A percentile compares a stretch with the other conserved stretches of the same genome.
Evolutionary conservation across 2,113 vertebrate genomes (phyloP).

Genomic region (Aspiorhynchus laticeps): DNA sequence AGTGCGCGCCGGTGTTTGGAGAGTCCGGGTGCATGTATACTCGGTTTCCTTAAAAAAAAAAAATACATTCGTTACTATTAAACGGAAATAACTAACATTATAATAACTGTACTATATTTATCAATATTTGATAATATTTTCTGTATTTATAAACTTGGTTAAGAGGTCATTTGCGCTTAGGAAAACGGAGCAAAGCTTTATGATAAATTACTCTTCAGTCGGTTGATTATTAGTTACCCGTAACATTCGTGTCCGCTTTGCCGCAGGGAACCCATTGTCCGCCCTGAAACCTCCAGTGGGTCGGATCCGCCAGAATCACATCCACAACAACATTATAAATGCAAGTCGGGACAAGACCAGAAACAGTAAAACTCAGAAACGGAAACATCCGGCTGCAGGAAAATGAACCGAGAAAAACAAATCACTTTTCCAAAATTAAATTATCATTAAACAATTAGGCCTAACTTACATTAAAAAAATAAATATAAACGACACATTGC

Average conservation of each 20-base stretch:
- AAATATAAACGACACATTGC: not conserved
- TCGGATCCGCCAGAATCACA: conserved; percentile 87
- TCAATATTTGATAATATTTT: no score
- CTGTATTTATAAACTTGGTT: not conserved
- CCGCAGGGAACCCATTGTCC: conserved; percentile 90
- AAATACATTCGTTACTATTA: not conserved
- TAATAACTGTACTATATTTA: not conserved
- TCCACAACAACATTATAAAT: conserved; percentile 90
- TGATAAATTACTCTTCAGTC: not conserved
- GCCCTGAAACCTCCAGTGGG: conserved; percentile 90
- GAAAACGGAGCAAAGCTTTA: no score
- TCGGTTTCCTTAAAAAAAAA: conserved; percentile 75
- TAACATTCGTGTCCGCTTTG: conserved; percentile 86
- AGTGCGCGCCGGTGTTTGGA: conserved; percentile 87
- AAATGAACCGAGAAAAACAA: conserved; percentile 34
- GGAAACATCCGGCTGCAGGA: conserved; percentile 84
- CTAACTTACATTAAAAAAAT: not conserved
- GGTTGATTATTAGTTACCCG: not conserved
- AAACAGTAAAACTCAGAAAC: conserved; percentile 88
- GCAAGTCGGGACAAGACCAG: conserved; percentile 84
- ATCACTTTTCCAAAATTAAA: not conserved
- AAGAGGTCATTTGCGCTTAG: not conserved
- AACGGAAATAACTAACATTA: conserved; percentile 23
- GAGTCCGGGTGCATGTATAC: conserved; percentile 89
- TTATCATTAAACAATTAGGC: not conserved